Conservation (phyloP, 2,113 vertebrate genomes). For the Elephas maximus region DNA sequence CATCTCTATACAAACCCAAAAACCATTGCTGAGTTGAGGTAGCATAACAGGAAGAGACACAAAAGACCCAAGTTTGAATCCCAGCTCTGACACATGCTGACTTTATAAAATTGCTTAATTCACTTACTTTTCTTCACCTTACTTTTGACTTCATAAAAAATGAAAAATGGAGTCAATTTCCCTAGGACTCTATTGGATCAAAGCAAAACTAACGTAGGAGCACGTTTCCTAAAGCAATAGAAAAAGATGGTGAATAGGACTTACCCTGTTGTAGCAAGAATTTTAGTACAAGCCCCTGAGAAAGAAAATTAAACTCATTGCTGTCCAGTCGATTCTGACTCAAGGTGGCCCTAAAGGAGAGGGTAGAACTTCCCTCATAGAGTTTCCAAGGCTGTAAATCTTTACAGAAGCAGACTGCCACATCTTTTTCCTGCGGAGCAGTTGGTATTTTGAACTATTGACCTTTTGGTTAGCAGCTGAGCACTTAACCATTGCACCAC, state of each 20-base stretch:
- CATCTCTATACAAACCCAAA: background rate
- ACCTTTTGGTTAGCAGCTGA: too few species aligned
- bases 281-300: background rate
- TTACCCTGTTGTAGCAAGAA: background rate
- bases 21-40: background rate
- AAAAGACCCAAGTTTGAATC: background rate
- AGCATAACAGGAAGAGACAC: background rate
- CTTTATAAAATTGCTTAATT: background rate
- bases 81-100: background rate
- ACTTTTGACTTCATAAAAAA: conserved; percentile 29
- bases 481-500: too few species aligned
- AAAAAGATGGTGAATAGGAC: background rate
- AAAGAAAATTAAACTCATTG: background rate
- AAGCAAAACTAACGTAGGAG: background rate
- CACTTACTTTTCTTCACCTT: conserved; percentile 4
- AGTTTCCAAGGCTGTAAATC: too few species aligned
- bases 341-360: too few species aligned
- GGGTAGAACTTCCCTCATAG: too few species aligned
- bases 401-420: too few species aligned
- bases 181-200: background rate
- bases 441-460: too few species aligned
- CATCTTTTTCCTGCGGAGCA: too few species aligned
- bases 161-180: background rate
- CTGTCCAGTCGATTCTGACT: too few species aligned
- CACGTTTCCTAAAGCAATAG: conserved; percentile 9